Evolutionary conservation across 2,888 invertebrate species (phyloP), one percentile per base, ranked within the genome.

Genomic region (Eupithecia pulchellata): DNA sequence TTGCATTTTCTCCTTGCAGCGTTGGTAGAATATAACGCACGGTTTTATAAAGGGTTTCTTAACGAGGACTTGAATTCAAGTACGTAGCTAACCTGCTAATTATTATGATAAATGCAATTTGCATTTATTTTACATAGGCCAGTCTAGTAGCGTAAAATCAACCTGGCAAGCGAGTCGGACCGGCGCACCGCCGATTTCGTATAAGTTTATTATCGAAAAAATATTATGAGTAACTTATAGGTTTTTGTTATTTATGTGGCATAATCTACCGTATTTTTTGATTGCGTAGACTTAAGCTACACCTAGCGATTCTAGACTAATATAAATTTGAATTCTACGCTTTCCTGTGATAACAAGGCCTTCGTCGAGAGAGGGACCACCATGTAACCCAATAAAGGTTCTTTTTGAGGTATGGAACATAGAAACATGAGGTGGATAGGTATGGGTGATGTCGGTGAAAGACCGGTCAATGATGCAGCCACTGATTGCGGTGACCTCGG

Each of bases 111-210:
- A 42, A 4, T 39, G 42, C n/a, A n/a, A 42, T 42, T n/a, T 42
- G 8, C n/a, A 42, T n/a, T n/a, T n/a, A n/a, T n/a, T n/a, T n/a
- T n/a, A n/a, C n/a, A n/a, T n/a, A n/a, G n/a, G n/a, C n/a, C n/a
- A 42, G n/a, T 42, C 4, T 17, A 39, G 47, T 20, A 47, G 20
- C 20, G n/a, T 47, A 47, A 47, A 47, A 47, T 47, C 20, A 47
- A 20, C 47, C 20, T 2, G 20, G 4, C 20, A 20, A 47, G 47
- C 52, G 8, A 32, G 20, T 61, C 55, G 61, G 36, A 39, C 75
- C 78, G 9, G 20, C n/a, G 20, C 20, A 47, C 47, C 8, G 11
- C 20, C 20, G 47, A 11, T 47, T 47, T 9, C 11, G 9, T 20
- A 42, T n/a, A 42, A 20, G 9, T 47, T 20, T 9, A 47, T n/a